Conservation (phyloP, 1,140 invertebrate species). For the Mactra quadrangularis region DNA sequence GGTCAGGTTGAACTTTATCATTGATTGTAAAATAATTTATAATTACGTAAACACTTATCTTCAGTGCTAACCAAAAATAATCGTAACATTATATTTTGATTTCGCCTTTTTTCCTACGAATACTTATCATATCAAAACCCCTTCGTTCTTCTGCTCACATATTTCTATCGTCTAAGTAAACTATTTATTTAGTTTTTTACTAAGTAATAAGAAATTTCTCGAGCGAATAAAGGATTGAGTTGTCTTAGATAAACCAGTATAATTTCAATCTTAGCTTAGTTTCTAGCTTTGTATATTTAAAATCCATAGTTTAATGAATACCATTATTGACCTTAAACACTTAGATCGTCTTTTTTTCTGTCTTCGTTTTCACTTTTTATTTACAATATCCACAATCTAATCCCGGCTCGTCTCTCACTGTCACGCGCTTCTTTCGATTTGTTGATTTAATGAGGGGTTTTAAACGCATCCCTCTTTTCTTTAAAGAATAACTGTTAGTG, state of each 20-base stretch:
- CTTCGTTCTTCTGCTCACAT: slow-evolving; percentile 4
- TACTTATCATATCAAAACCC: too few species aligned
- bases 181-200: slow-evolving; percentile 41
- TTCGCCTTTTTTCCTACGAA: too few species aligned
- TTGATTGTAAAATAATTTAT: too few species aligned
- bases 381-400: slow-evolving; percentile 45
- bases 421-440: slow-evolving; percentile 49
- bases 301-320: slow-evolving; percentile 47
- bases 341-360: slow-evolving; percentile 30
- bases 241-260: slow-evolving; percentile 31
- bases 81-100: too few species aligned
- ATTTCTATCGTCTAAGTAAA: slow-evolving; percentile 11
- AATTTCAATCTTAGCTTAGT: slow-evolving; percentile 28
- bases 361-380: slow-evolving; percentile 47
- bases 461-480: slow-evolving; percentile 41
- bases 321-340: slow-evolving; percentile 28
- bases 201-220: slow-evolving; percentile 1
- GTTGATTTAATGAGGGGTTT: slow-evolving; percentile 59
- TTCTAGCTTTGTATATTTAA: slow-evolving; percentile 49
- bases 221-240: slow-evolving; percentile 29
- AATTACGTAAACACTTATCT: too few species aligned
- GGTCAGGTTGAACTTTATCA: too few species aligned
- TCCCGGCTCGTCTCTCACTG: neutral
- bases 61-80: too few species aligned
- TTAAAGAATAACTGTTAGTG: slow-evolving; percentile 39